These are phyloP conservation scores for Takifugu ocellatus DNA, from an alignment of 2,797 vertebrate species.

Conservation along the genomic window DNA sequence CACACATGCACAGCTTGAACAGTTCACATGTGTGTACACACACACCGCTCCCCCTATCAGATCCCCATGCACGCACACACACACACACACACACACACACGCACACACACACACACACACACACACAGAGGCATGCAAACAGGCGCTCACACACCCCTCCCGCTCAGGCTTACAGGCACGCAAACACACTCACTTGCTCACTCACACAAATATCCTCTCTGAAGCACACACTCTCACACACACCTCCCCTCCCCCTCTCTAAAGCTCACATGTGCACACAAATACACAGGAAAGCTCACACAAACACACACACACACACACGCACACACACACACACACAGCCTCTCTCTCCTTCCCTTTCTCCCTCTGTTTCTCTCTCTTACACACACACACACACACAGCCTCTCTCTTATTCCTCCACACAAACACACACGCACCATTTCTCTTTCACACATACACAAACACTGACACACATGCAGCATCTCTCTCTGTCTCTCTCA, in stretches of 20 bases:
- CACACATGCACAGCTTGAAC: constrained; percentile 20
- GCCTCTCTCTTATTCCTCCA: constrained; percentile 70
- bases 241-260: constrained; percentile 33
- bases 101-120: constrained; percentile 42
- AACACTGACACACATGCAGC: constrained; percentile 45
- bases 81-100: constrained; percentile 26
- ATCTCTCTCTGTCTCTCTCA: constrained; percentile 12
- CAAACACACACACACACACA: constrained; percentile 56
- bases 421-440: constrained; percentile 23
- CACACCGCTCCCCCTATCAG: constrained; percentile 10
- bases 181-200: constrained; percentile 11
- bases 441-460: constrained; percentile 40
- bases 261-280: constrained; percentile 41
- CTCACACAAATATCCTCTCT: constrained; percentile 58
- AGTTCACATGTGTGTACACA: constrained; percentile 16
- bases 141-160: constrained; percentile 48
- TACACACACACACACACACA: constrained; percentile 69
- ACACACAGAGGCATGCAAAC: constrained; percentile 36
- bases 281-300: constrained; percentile 55
- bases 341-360: constrained; percentile 22
- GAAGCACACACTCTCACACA: constrained; percentile 33
- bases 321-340: constrained; percentile 36
- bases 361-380: constrained; percentile 22
- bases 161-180: constrained; percentile 48
- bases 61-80: constrained; percentile 12